Percentiles rank a stretch among this genome's conserved stretches.
phyloP scores from a whole-genome alignment of 2,113 vertebrate genomes.

The Caracal caracal region DNA sequence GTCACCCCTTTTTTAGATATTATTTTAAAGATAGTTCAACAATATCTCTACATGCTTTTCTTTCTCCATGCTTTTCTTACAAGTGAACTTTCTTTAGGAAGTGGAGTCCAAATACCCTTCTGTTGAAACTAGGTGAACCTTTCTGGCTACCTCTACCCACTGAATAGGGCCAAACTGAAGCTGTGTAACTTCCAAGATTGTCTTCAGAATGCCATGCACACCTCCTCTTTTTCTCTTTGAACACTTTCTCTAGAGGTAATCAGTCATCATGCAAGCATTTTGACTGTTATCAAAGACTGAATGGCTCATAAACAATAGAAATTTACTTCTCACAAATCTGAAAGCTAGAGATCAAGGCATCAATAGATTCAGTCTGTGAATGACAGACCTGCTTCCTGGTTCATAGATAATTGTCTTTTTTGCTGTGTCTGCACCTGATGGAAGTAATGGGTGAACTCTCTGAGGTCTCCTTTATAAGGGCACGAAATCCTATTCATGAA shows the following conservation, averaged over 20 bases:
- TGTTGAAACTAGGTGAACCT: not conserved
- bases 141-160: not conserved
- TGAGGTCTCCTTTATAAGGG: not conserved
- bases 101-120: not conserved
- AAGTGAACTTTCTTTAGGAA: not conserved
- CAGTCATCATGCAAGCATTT: not conserved
- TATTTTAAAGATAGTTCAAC: not conserved
- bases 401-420: not conserved
- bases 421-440: not conserved
- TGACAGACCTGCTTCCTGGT: not conserved
- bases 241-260: not conserved
- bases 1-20: not conserved
- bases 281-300: not conserved
- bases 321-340: not conserved
- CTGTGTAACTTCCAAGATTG: not conserved
- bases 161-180: not conserved
- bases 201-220: not conserved
- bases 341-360: not conserved
- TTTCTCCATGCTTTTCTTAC: not conserved
- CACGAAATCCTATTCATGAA: not conserved
- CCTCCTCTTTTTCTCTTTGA: not conserved
- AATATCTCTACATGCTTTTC: not conserved
- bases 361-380: not conserved
- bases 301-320: not conserved
- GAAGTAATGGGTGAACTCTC: not conserved